Percentiles rank a stretch among this genome's conserved stretches.
Evolutionary conservation across 2,797 vertebrate genomes (phyloP).

Genomic region (Pachyuromys duprasi): DNA sequence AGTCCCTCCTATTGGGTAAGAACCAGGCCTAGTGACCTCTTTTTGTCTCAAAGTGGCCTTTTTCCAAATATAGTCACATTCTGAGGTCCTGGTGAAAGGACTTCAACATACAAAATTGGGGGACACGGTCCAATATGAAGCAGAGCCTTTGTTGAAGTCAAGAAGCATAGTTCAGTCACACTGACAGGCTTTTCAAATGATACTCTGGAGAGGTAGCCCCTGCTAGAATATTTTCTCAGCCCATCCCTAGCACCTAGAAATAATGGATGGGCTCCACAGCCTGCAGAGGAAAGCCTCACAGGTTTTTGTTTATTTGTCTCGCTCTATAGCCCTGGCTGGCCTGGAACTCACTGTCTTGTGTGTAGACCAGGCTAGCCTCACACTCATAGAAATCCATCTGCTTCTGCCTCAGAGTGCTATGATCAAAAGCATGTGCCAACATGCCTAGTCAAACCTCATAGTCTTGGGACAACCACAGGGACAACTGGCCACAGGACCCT

Average conservation of each 20-base stretch:
- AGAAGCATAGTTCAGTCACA: not conserved
- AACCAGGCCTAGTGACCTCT: not conserved
- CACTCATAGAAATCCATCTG: not conserved
- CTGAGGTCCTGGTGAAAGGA: not conserved
- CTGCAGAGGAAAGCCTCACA: not conserved
- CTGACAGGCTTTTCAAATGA: not conserved
- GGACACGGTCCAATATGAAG: not conserved
- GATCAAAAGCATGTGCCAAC: not conserved
- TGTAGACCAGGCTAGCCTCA: not conserved
- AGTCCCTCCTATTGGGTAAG: not conserved
- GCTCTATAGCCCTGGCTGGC: not conserved
- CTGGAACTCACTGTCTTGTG: not conserved
- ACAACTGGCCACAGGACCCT: not conserved
- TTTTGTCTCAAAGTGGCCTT: not conserved
- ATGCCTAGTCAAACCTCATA: not conserved
- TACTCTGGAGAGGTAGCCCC: not conserved
- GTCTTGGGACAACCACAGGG: not conserved
- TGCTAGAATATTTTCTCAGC: not conserved
- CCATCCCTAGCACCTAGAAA: not conserved
- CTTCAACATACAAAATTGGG: not conserved
- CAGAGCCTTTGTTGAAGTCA: too few relatives aligned
- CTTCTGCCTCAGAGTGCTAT: not conserved
- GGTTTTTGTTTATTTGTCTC: not conserved
- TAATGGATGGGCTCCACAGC: not conserved
- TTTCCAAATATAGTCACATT: not conserved